These are phyloP conservation scores for Salvelinus sp. DNA, from an alignment of 2,113 vertebrate species.

Conservation along the genomic window DNA sequence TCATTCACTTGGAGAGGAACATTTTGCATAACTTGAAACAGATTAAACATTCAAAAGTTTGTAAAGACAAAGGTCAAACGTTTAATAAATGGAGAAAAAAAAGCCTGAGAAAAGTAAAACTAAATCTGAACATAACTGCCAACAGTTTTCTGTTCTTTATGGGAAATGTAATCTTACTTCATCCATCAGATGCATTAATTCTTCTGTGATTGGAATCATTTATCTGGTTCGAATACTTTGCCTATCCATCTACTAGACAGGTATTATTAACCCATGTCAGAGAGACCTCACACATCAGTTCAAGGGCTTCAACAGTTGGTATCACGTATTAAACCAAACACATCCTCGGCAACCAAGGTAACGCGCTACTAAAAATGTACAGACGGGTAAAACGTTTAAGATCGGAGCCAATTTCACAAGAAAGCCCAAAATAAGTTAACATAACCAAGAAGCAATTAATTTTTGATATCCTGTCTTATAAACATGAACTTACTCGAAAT, in stretches of 20 bases:
- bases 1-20: no score
- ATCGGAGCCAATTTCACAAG: slow-evolving; percentile 22
- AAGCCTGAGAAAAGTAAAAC: slow-evolving; percentile 27
- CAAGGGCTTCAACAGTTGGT: neutral
- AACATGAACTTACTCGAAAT: slow-evolving; percentile 23
- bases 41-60: slow-evolving; percentile 19
- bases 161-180: slow-evolving; percentile 15
- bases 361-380: no score
- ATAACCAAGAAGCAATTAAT: slow-evolving; percentile 29
- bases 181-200: slow-evolving; percentile 1
- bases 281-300: no score
- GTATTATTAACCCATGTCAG: no score
- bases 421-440: slow-evolving; percentile 3
- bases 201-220: neutral
- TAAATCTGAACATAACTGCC: slow-evolving; percentile 12
- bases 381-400: neutral
- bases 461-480: slow-evolving; percentile 37
- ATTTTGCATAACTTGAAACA: neutral
- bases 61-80: slow-evolving; percentile 18
- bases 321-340: neutral
- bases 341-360: no score
- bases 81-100: slow-evolving; percentile 24
- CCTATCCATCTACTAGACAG: no score
- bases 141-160: slow-evolving; percentile 4
- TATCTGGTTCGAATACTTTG: neutral